Evolutionary conservation across 2,888 invertebrate genomes (phyloP).

Genomic region (Parelbella ahira): DNA sequence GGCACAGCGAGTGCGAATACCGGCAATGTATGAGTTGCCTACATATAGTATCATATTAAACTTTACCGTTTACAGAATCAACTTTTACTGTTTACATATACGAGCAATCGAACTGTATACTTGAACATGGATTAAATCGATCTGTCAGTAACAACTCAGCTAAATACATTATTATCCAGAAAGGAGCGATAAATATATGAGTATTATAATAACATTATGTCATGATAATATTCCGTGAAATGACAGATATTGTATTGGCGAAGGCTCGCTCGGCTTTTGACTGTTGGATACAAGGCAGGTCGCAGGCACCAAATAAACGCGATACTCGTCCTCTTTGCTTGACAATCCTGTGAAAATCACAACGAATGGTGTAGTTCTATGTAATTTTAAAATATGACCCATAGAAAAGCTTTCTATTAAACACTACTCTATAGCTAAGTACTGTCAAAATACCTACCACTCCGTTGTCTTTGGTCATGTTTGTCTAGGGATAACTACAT

Average conservation of each 20-base stretch:
- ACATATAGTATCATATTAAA: conserved; percentile 11
- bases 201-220: conserved; percentile 21
- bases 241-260: conserved; percentile 38
- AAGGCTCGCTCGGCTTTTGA: conserved; percentile 43
- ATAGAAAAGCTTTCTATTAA: too few species aligned
- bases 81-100: too few species aligned
- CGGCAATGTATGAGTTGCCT: conserved; percentile 11
- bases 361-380: conserved; percentile 11
- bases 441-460: too few species aligned
- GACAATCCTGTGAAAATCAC: conserved; percentile 51
- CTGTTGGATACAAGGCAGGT: conserved; percentile 49
- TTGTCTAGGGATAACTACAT: too few species aligned
- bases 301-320: conserved; percentile 61
- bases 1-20: conserved; percentile 5
- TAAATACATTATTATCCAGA: conserved; percentile 27
- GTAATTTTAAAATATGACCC: too few species aligned
- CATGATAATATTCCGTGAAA: too few species aligned
- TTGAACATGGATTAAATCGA: conserved; percentile 29
- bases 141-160: conserved; percentile 28
- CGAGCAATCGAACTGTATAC: too few species aligned
- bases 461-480: too few species aligned
- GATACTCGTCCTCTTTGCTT: conserved; percentile 52
- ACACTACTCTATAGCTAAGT: too few species aligned
- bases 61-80: too few species aligned
- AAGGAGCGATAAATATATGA: conserved; percentile 30